phyloP scores from a whole-genome alignment of 2,888 invertebrate genomes.

The Diarsia rubi region DNA sequence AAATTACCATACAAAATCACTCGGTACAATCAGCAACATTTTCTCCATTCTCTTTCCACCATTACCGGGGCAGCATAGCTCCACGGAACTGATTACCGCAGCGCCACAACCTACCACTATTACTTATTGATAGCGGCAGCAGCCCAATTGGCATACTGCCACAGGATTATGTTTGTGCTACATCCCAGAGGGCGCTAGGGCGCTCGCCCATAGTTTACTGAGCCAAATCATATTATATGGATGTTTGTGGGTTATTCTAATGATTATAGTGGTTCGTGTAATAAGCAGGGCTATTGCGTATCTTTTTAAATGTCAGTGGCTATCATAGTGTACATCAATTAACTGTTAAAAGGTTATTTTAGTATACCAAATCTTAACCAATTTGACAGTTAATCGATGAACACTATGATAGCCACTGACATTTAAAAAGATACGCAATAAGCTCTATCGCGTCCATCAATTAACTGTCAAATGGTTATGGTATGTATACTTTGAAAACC shows the following conservation, averaged over 20 bases:
- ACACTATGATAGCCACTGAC: no score
- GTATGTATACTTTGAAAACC: background rate
- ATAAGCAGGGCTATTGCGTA: no score
- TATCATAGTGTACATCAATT: no score
- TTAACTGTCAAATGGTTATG: no score
- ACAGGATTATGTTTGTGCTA: constrained; percentile 63
- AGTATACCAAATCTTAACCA: no score
- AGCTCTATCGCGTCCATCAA: no score
- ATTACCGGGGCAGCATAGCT: constrained; percentile 25
- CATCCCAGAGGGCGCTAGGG: constrained; percentile 44
- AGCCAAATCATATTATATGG: constrained; percentile 30
- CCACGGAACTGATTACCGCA: constrained; percentile 48
- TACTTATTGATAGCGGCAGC: constrained; percentile 65
- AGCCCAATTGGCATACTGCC: constrained; percentile 65
- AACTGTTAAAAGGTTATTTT: no score
- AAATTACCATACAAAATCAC: background rate
- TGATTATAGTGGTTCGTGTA: no score
- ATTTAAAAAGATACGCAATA: no score
- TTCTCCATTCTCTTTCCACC: background rate
- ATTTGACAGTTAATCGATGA: no score
- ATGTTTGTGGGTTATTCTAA: constrained; percentile 46
- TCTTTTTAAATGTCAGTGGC: no score
- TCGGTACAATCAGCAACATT: background rate
- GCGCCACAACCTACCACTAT: constrained; percentile 57
- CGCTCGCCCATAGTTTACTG: constrained; percentile 46